phyloP scores from a whole-genome alignment of 2,113 vertebrate genomes.

The crab-eating macaque (Macaca fascicularis) region DNA sequence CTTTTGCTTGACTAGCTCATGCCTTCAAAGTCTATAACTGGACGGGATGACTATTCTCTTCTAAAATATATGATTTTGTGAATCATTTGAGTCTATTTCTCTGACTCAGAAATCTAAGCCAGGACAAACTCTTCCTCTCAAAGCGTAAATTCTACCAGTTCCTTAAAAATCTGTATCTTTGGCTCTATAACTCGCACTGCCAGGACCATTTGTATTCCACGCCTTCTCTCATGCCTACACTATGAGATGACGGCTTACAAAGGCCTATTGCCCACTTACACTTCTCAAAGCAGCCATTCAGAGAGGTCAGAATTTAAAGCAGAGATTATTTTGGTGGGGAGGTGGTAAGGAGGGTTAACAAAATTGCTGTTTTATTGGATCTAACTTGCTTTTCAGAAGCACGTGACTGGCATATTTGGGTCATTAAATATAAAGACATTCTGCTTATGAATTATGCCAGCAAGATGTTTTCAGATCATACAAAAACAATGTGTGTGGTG shows the following conservation, averaged over 20 bases:
- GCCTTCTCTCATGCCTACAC: neutral
- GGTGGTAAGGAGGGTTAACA: neutral
- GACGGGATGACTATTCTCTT: neutral
- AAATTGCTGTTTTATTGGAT: neutral
- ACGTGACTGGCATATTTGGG: slow-evolving; percentile 33
- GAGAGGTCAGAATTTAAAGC: neutral
- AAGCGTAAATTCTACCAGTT: neutral
- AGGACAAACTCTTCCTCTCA: neutral
- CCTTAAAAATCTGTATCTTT: neutral
- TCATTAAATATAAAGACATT: slow-evolving; percentile 43
- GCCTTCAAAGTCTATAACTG: neutral
- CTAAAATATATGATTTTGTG: neutral
- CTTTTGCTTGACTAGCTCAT: neutral
- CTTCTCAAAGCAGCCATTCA: neutral
- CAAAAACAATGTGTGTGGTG: neutral
- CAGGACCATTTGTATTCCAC: neutral
- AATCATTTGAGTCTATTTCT: neutral
- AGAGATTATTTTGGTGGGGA: neutral
- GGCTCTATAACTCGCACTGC: neutral
- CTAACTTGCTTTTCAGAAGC: slow-evolving; percentile 42
- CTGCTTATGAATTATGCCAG: slow-evolving; percentile 50
- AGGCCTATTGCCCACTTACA: neutral
- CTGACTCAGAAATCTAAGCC: neutral
- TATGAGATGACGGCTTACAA: neutral
- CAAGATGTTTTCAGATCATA: slow-evolving; percentile 39